Base-by-base conservation (phyloP, 2,113 vertebrate genomes). In the Sceloporus tristichus region DNA sequence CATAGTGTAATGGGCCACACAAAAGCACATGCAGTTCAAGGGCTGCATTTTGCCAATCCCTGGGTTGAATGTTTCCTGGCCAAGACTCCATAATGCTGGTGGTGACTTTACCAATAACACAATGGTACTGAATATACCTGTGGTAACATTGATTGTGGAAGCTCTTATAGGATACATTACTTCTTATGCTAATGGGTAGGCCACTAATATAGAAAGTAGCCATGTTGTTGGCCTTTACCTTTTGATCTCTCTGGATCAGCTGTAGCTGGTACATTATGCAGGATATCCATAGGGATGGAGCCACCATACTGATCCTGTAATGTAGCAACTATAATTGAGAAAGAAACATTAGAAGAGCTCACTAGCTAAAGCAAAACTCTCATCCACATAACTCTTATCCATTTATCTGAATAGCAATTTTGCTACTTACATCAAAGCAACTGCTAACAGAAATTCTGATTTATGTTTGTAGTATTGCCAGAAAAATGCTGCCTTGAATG, bases 341-440 rank as follows among this genome's bases (percentile, higher is more conserved):
- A 75, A 23, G 2, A 9, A 70, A 71, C 48, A 19, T 53, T 29
- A n/a, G 54, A 76, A 62, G 34, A 54, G 5, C 19, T 14, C 54
- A 21, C 48, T 54, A 9, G 1, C 38, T 42, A 48, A 48, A 48
- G 4, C 48, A 48, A 5, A 48, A 48, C 48, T 7, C 7, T 48
- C 10, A 77, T 40, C 38, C 5, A 66, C 42, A 40, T 40, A 78
- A 34, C 19, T 40, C 0, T 76, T 40, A 48, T 23, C 62, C 27
- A 38, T 79, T 86, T 79, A 66, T 70, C 42, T 70, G 23, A 42
- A n/a, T 85, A 19, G 42, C 7, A 70, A 25, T 54, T 86, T 79
- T 38, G 29, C 21, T 59, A 14, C n/a, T 79, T 66, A 23, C 19
- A 54, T 79, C 62, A 86, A 53, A 66, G 18, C 38, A 14, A 65